These are phyloP conservation scores for Rhizoglyphus robini DNA, from an alignment of 1,140 invertebrate genomes.

Conservation along the genomic window DNA sequence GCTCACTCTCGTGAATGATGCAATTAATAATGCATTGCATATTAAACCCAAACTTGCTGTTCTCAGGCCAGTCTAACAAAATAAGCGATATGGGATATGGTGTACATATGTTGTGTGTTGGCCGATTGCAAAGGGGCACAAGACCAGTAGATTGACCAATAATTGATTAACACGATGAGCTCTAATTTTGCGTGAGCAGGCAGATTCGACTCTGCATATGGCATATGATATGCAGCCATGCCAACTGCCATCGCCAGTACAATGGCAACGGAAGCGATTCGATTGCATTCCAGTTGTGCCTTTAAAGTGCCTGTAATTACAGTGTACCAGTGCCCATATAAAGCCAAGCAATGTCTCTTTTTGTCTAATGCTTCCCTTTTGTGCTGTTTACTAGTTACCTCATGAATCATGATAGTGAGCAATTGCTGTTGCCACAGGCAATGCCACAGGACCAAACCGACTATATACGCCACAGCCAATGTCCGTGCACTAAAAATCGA, in stretches of 20 bases:
- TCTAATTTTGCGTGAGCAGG: slow-evolving; percentile 5
- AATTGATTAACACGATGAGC: neutral
- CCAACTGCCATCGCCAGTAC: neutral
- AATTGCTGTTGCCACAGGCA: too few species aligned
- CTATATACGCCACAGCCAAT: too few species aligned
- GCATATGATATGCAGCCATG: too few species aligned
- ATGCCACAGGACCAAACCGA: neutral
- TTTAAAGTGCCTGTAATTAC: too few species aligned
- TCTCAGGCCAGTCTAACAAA: too few species aligned
- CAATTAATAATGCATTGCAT: too few species aligned
- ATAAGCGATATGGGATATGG: too few species aligned
- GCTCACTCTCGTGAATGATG: too few species aligned
- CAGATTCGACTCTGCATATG: slow-evolving; percentile 1
- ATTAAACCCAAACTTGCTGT: too few species aligned
- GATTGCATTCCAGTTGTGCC: neutral
- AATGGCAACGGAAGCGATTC: neutral
- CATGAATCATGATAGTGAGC: neutral
- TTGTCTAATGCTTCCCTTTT: neutral
- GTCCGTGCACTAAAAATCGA: neutral
- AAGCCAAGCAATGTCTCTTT: neutral
- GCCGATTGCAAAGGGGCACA: neutral
- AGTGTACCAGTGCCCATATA: neutral
- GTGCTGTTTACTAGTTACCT: neutral
- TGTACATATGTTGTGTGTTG: neutral
- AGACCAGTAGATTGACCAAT: neutral